Percentiles rank a stretch among this genome's conserved stretches.
phyloP scores from a whole-genome alignment of 2,113 vertebrate genomes.

The Theropithecus gelada region DNA sequence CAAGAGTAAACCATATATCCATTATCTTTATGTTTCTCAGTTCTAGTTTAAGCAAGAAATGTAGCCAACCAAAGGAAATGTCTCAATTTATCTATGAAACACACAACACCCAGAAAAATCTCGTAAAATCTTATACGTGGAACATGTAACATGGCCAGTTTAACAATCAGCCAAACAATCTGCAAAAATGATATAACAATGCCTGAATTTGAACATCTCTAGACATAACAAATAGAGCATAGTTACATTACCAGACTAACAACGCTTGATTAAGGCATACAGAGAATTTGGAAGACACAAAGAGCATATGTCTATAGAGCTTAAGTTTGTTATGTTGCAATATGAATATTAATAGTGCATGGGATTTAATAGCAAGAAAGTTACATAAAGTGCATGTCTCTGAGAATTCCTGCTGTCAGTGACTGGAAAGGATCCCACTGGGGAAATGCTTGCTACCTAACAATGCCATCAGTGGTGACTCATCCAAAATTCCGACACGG shows the following conservation, averaged over 20 bases:
- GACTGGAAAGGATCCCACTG: background rate
- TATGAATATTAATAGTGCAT: background rate
- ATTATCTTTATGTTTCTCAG: background rate
- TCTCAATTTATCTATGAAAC: background rate
- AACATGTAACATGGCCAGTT: background rate
- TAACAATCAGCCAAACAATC: background rate
- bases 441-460: background rate
- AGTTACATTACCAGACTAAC: background rate
- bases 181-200: background rate
- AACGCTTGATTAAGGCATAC: background rate
- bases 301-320: background rate
- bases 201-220: constrained; percentile 18
- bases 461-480: background rate
- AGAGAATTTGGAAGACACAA: background rate
- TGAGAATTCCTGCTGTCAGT: background rate
- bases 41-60: background rate
- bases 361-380: constrained; percentile 14
- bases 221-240: constrained; percentile 11
- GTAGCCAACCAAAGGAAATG: background rate
- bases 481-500: background rate
- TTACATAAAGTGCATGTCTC: background rate
- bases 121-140: background rate
- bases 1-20: background rate
- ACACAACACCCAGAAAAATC: constrained; percentile 1
- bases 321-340: background rate